Conservation (phyloP, 2,113 vertebrate genomes). For the Poecilia latipinna region DNA sequence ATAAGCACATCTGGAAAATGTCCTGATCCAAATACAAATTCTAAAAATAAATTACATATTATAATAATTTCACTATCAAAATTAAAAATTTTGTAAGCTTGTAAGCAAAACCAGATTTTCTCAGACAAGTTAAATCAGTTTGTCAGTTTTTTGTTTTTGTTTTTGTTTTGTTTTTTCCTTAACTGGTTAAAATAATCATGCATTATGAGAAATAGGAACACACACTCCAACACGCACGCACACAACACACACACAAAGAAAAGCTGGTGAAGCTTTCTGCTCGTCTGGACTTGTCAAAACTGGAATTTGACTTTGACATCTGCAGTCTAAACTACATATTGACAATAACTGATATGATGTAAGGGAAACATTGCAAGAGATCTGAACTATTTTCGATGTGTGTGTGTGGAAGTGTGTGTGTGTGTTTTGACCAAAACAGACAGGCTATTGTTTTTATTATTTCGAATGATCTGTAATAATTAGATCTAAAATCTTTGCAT, state of each 20-base stretch:
- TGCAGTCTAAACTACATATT: constrained; percentile 57
- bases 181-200: constrained; percentile 2
- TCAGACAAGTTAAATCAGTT: constrained; percentile 3
- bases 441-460: background rate
- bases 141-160: background rate
- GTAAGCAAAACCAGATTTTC: background rate
- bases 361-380: constrained; percentile 44
- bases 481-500: background rate
- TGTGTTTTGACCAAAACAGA: background rate
- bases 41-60: background rate
- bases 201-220: constrained; percentile 3
- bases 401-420: background rate
- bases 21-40: background rate
- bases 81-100: background rate
- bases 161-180: constrained; percentile 1
- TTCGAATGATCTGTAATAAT: background rate
- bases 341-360: constrained; percentile 35
- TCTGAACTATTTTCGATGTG: constrained; percentile 21
- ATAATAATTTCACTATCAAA: background rate
- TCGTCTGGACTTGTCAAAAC: constrained; percentile 19
- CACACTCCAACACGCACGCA: constrained; percentile 10
- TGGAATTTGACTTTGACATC: constrained; percentile 57
- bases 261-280: constrained; percentile 29
- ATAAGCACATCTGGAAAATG: no score
- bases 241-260: background rate